Percentiles rank a stretch among this genome's conserved stretches.
phyloP scores from a whole-genome alignment of 2,888 invertebrate genomes.

The Drosophila koepferae region DNA sequence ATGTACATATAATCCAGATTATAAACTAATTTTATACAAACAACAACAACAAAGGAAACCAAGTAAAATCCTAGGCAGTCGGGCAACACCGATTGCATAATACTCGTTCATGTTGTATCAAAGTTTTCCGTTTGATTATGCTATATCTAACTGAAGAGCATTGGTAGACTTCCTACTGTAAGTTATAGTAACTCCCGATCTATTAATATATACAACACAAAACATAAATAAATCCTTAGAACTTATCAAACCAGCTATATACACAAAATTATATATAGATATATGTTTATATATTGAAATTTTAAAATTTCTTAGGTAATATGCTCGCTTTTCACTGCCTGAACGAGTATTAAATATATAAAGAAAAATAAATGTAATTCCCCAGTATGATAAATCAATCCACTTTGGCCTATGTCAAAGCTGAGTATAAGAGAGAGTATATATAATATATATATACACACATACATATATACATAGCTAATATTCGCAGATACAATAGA shows the following conservation, averaged over 20 bases:
- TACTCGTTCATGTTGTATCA: background rate
- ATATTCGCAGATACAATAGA: constrained; percentile 21
- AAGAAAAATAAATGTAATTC: background rate
- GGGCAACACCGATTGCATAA: background rate
- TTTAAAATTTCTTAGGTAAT: too few relatives aligned
- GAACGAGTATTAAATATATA: constrained; percentile 1
- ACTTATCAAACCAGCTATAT: background rate
- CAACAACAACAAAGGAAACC: background rate
- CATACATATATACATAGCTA: background rate
- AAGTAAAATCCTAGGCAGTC: background rate
- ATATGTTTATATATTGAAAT: too few relatives aligned
- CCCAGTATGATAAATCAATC: constrained; percentile 19
- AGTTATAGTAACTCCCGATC: background rate
- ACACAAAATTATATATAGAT: background rate
- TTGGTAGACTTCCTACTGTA: background rate
- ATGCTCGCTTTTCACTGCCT: background rate
- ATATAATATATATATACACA: constrained; percentile 7
- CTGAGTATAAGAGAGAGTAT: constrained; percentile 4
- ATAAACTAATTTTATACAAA: constrained; percentile 70
- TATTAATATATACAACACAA: background rate
- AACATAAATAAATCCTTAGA: too few relatives aligned
- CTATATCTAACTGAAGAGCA: too few relatives aligned
- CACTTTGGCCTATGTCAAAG: constrained; percentile 46
- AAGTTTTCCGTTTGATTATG: background rate
- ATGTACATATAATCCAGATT: constrained; percentile 65